phyloP scores from a whole-genome alignment of 2,113 vertebrate species.

The Elgaria multicarinata region DNA sequence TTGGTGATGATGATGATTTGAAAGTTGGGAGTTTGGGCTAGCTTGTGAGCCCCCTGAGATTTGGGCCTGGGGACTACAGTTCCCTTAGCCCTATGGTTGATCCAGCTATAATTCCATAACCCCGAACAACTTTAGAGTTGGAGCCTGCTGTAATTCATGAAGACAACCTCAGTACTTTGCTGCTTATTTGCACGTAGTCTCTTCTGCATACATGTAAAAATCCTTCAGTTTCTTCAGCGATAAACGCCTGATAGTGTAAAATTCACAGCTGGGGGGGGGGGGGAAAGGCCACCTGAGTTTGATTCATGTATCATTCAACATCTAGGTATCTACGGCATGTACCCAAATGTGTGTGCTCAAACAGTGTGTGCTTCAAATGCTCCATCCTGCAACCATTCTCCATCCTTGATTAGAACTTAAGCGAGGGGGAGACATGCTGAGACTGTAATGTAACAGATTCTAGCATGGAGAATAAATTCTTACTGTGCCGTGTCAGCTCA shows the following conservation, averaged over 20 bases:
- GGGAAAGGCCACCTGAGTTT: slow-evolving; percentile 36
- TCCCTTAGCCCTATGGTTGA: too few species aligned
- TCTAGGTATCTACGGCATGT: too few species aligned
- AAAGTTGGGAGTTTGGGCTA: too few species aligned
- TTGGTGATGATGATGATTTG: too few species aligned
- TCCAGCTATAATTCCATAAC: slow-evolving; percentile 10
- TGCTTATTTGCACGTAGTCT: not conserved
- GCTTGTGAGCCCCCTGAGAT: too few species aligned
- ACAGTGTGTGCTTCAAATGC: not conserved
- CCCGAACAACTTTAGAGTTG: not conserved
- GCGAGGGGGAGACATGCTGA: not conserved
- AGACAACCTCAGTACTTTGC: slow-evolving; percentile 23
- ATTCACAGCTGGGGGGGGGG: slow-evolving; percentile 39
- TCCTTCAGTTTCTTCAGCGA: slow-evolving; percentile 19
- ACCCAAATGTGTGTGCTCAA: not conserved
- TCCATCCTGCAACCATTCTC: slow-evolving; percentile 36
- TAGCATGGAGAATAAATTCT: slow-evolving; percentile 1
- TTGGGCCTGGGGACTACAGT: too few species aligned
- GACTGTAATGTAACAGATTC: not conserved
- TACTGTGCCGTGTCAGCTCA: slow-evolving; percentile 25
- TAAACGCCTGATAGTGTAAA: not conserved
- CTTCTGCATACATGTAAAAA: not conserved
- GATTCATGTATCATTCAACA: slow-evolving; percentile 36
- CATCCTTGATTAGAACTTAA: not conserved
- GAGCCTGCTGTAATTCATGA: not conserved